phyloP scores from a whole-genome alignment of 1,140 invertebrate species.

The Cylas formicarius region DNA sequence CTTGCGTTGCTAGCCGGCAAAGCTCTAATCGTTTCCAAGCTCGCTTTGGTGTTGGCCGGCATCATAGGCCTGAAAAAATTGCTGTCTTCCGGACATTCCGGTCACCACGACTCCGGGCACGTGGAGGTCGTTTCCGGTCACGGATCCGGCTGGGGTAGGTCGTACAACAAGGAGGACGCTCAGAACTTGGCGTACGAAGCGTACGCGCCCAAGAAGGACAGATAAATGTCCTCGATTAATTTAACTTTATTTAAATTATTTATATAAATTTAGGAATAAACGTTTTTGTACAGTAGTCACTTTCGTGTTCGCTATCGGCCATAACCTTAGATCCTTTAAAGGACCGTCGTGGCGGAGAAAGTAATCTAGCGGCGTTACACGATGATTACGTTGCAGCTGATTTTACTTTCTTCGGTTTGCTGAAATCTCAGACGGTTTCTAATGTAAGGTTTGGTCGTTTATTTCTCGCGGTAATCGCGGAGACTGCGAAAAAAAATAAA shows the following conservation, averaged over 20 bases:
- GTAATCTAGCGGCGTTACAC: no score
- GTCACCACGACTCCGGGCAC: constrained; percentile 49
- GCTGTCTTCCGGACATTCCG: constrained; percentile 53
- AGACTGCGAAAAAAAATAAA: constrained; percentile 17
- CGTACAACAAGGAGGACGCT: constrained; percentile 51
- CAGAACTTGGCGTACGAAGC: constrained; percentile 57
- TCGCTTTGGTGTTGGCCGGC: constrained; percentile 69
- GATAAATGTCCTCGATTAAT: constrained; percentile 13
- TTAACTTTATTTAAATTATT: constrained; percentile 36
- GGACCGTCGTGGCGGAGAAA: no score
- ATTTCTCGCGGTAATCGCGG: no score
- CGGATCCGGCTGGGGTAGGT: constrained; percentile 64
- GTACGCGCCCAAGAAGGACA: constrained; percentile 45
- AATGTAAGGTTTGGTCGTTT: no score
- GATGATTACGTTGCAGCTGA: no score
- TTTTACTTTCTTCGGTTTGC: no score
- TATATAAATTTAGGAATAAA: constrained; percentile 15
- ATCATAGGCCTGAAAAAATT: constrained; percentile 80
- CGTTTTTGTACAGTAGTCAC: no score
- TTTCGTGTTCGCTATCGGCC: no score
- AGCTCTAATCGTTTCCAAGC: constrained; percentile 73
- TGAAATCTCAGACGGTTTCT: no score
- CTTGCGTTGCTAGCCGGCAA: constrained; percentile 74
- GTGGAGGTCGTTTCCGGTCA: constrained; percentile 64
- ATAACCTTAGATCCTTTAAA: no score